A percentile compares a stretch with the other conserved stretches of the same genome.
Evolutionary conservation across 1,140 invertebrate genomes (phyloP).

Genomic region (Drosophila gunungcola): DNA sequence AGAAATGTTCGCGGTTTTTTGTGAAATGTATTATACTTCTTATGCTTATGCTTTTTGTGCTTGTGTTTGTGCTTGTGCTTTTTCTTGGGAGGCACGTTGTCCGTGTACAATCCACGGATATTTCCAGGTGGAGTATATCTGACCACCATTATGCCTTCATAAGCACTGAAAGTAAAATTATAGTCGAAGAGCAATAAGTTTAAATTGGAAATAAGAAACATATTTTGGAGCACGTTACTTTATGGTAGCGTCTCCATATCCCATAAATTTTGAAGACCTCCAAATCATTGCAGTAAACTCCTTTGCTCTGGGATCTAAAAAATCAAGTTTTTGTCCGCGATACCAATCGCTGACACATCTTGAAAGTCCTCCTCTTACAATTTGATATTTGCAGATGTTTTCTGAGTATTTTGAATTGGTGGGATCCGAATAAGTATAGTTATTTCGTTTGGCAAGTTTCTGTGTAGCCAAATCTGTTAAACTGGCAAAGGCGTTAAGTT

Average conservation of each 20-base stretch:
- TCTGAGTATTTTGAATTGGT: not conserved
- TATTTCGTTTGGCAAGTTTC: not conserved
- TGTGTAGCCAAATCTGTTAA: not conserved
- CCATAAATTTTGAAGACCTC: not conserved
- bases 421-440: not conserved
- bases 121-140: constrained; percentile 14
- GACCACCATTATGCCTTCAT: not conserved
- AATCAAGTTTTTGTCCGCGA: not conserved
- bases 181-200: too few species aligned
- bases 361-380: not conserved
- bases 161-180: not conserved
- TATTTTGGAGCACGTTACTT: not conserved
- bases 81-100: not conserved
- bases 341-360: not conserved
- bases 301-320: not conserved
- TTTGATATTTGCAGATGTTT: constrained; percentile 1
- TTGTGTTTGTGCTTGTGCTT: not conserved
- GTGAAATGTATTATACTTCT: not conserved
- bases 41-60: not conserved
- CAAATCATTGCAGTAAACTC: constrained; percentile 14
- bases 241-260: constrained; percentile 3
- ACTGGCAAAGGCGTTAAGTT: too few species aligned
- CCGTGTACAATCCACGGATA: not conserved
- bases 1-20: not conserved
- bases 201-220: too few species aligned